phyloP scores from a whole-genome alignment of 2,797 vertebrate species.

The Squalus acanthias region DNA sequence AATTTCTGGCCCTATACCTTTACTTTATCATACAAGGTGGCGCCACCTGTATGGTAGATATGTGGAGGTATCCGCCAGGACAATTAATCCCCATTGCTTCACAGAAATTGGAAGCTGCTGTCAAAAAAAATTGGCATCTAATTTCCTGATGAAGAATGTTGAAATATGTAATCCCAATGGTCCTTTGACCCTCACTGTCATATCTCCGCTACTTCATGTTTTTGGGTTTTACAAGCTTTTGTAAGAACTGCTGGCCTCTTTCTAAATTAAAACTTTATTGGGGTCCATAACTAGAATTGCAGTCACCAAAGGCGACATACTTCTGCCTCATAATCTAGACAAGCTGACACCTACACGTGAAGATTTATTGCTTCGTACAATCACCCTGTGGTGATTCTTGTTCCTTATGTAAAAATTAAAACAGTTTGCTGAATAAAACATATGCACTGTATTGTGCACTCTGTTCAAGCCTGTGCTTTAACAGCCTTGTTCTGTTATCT shows the following conservation, averaged over 20 bases:
- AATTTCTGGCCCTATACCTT: background rate
- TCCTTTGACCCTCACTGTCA: background rate
- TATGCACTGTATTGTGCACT: background rate
- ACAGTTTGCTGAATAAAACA: background rate
- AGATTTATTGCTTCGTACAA: background rate
- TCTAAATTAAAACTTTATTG: conserved; percentile 11
- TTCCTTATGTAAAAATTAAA: background rate
- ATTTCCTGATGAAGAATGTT: background rate
- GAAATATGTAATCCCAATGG: background rate
- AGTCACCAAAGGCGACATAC: background rate
- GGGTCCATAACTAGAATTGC: background rate
- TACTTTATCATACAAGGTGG: background rate
- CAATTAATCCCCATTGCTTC: background rate
- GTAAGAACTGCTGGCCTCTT: background rate
- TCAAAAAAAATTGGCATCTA: background rate
- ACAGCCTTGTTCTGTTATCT: background rate
- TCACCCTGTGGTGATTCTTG: no score
- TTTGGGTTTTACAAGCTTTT: background rate
- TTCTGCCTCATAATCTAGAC: background rate
- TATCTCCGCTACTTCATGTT: no score
- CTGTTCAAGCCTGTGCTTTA: background rate
- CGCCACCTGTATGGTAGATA: no score
- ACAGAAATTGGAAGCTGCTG: background rate
- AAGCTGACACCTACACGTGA: background rate
- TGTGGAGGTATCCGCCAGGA: background rate